Conservation (phyloP, 2,797 vertebrate genomes). For the Pseudopleuronectes americanus region DNA sequence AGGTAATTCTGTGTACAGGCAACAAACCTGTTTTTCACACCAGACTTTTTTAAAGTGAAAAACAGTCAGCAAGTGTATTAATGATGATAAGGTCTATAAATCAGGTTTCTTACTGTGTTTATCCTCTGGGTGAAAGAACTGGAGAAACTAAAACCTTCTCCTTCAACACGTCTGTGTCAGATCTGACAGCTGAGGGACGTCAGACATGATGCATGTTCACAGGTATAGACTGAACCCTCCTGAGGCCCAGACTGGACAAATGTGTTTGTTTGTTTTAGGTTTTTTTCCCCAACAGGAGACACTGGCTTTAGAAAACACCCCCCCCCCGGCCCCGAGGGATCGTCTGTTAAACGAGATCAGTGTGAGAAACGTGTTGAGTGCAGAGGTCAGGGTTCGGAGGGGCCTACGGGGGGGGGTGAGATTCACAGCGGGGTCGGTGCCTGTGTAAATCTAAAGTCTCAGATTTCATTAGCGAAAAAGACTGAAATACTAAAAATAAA, state of each 20-base stretch:
- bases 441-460: slow-evolving; percentile 15
- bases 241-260: slow-evolving; percentile 29
- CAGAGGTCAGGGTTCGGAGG: slow-evolving; percentile 50
- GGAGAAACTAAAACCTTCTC: slow-evolving; percentile 41
- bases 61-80: slow-evolving; percentile 1
- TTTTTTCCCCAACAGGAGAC: slow-evolving; percentile 18
- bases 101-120: no score
- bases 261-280: neutral
- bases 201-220: slow-evolving; percentile 16
- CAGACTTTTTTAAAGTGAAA: neutral
- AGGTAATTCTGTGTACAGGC: neutral
- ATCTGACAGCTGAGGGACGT: slow-evolving; percentile 39
- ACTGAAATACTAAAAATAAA: neutral
- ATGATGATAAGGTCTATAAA: neutral
- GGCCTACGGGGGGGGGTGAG: neutral
- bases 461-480: neutral
- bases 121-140: slow-evolving; percentile 6
- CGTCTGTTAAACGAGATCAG: slow-evolving; percentile 26
- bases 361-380: slow-evolving; percentile 56
- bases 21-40: no score
- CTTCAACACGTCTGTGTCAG: slow-evolving; percentile 30
- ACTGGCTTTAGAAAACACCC: slow-evolving; percentile 11
- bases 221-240: slow-evolving; percentile 32
- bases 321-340: neutral
- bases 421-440: slow-evolving; percentile 17